A percentile compares a stretch with the other conserved stretches of the same genome.
phyloP scores from a whole-genome alignment of 2,797 vertebrate genomes.

The Rhynchonycteris naso region DNA sequence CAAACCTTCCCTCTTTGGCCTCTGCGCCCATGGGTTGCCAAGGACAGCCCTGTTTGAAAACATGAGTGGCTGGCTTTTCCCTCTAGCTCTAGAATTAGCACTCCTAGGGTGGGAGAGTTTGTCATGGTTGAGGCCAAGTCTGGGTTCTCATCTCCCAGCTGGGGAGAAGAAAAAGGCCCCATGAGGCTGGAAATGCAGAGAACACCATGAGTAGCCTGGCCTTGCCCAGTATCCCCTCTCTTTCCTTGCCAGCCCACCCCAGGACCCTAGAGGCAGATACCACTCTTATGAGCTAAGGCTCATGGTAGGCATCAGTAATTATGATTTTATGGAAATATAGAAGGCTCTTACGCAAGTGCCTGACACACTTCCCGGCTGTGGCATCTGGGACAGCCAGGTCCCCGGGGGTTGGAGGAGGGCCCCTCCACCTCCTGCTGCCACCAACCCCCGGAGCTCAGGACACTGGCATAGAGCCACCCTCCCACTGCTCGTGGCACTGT shows the following conservation, averaged over 20 bases:
- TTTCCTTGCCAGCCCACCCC: not conserved
- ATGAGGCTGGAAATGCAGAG: not conserved
- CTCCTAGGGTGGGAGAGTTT: not conserved
- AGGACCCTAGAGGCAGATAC: conserved; percentile 47
- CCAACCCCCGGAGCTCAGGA: conserved; percentile 47
- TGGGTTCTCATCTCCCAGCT: not conserved
- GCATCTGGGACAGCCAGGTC: conserved; percentile 81
- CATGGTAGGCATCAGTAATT: conserved; percentile 67
- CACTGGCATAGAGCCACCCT: conserved; percentile 56
- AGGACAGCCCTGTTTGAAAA: not conserved
- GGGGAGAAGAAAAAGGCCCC: not conserved
- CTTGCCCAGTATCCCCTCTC: not conserved
- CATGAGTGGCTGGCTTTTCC: not conserved
- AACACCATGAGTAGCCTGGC: not conserved
- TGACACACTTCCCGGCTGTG: conserved; percentile 75
- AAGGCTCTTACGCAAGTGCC: conserved; percentile 75
- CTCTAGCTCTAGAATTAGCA: not conserved
- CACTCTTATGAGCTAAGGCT: conserved; percentile 47
- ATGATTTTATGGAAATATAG: conserved; percentile 75
- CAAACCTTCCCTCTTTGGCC: not conserved
- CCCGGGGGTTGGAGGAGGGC: conserved; percentile 64
- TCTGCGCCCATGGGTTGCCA: not conserved
- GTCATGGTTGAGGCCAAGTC: not conserved
- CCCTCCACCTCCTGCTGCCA: conserved; percentile 6
- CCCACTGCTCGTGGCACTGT: conserved; percentile 65